A percentile compares a stretch with the other conserved stretches of the same genome.
phyloP scores from a whole-genome alignment of 2,797 vertebrate genomes.

The Pelodytes ibericus region DNA sequence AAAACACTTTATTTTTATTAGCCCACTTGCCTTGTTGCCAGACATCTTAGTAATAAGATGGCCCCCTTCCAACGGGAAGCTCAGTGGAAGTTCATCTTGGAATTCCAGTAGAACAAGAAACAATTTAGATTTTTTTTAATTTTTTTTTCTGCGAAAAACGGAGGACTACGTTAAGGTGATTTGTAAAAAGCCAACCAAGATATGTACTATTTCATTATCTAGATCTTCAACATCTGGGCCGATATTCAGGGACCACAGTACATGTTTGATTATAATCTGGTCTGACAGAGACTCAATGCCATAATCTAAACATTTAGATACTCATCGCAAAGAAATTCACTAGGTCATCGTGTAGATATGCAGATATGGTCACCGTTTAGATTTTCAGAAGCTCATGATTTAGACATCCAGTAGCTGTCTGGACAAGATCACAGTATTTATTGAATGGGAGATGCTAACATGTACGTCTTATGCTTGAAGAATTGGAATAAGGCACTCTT shows the following conservation, averaged over 20 bases:
- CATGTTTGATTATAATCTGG: background rate
- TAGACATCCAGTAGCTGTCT: background rate
- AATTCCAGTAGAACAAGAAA: slow-evolving; percentile 61
- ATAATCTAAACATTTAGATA: background rate
- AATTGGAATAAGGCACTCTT: too few relatives aligned
- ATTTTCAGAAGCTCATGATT: background rate
- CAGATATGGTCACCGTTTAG: background rate
- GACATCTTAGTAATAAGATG: slow-evolving; percentile 63
- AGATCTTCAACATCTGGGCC: background rate
- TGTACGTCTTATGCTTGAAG: too few relatives aligned
- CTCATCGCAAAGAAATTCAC: background rate
- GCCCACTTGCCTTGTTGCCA: slow-evolving; percentile 58
- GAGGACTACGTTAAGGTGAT: slow-evolving; percentile 43
- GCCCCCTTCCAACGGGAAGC: slow-evolving; percentile 56
- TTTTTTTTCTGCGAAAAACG: slow-evolving; percentile 43
- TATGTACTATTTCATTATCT: background rate
- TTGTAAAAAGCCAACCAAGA: slow-evolving; percentile 49
- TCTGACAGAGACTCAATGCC: background rate
- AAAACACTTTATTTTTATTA: slow-evolving; percentile 51
- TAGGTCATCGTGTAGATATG: background rate
- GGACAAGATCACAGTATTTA: too few relatives aligned
- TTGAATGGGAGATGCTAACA: too few relatives aligned
- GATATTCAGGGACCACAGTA: background rate
- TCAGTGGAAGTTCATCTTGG: slow-evolving; percentile 57
- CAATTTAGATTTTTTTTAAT: slow-evolving; percentile 38